phyloP scores from a whole-genome alignment of 1,140 invertebrate species.

The Listronotus bonariensis region DNA sequence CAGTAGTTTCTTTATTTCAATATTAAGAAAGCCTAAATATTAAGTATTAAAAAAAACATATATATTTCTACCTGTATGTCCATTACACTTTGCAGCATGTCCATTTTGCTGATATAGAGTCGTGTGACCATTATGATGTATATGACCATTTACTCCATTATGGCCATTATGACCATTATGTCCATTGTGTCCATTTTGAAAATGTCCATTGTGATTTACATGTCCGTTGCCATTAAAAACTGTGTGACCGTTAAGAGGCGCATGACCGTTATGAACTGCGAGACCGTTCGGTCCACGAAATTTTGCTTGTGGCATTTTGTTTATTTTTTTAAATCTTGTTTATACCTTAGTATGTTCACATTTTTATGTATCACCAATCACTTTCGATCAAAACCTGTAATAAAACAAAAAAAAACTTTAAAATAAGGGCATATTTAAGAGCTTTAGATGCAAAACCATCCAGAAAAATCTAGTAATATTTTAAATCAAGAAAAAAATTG shows the following conservation, averaged over 20 bases:
- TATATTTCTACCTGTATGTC: conserved; percentile 17
- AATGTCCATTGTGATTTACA: conserved; percentile 5
- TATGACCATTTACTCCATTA: conserved; percentile 25
- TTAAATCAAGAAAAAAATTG: too few relatives aligned
- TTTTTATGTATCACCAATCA: too few relatives aligned
- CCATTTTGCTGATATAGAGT: conserved; percentile 33
- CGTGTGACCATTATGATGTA: conserved; percentile 27
- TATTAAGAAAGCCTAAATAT: neutral
- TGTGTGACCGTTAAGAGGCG: conserved; percentile 21
- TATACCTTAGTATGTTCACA: too few relatives aligned
- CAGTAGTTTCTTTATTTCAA: too few relatives aligned
- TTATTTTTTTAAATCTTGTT: too few relatives aligned
- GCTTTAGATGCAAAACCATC: too few relatives aligned
- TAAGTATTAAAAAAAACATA: too few relatives aligned
- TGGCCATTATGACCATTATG: too few relatives aligned
- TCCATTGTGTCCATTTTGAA: conserved; percentile 14
- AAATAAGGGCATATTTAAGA: too few relatives aligned
- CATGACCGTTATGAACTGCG: conserved; percentile 9
- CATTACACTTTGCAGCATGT: conserved; percentile 21
- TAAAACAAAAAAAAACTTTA: too few relatives aligned
- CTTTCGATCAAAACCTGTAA: too few relatives aligned
- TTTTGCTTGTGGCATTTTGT: conserved; percentile 22
- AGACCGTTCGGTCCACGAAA: conserved; percentile 12
- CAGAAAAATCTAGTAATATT: too few relatives aligned
- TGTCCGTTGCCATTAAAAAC: conserved; percentile 26